Evolutionary conservation across 2,797 vertebrate genomes (phyloP), one percentile per base, ranked within the genome.

Genomic region (Anolis apletophallus): DNA sequence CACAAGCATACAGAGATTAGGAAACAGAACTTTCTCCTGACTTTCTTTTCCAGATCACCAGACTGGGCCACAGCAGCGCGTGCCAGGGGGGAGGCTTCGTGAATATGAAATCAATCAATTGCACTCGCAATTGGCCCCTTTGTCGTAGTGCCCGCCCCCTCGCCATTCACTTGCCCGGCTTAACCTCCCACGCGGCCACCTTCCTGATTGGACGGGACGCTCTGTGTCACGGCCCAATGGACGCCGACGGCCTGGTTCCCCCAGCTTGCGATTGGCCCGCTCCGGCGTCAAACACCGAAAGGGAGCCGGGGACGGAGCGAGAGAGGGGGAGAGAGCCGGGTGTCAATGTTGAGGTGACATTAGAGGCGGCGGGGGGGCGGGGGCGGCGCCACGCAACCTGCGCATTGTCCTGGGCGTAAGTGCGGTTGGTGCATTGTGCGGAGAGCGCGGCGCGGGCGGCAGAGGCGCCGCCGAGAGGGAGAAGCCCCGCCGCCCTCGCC

Each of bases 291-390:
- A n/a, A 21, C 85, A 76, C 5, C n/a, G 4, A 46, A 1, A 16
- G 54, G 6, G 17, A 34, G 40, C 17, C 36, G 0, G n/a, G n/a
- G 54, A 4, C 50, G 9, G 52, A 17, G 5, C 52, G 55, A 13
- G 55, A 32, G 17, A 6, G 32, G 3, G 55, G 5, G 59, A 61
- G 59, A 61, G 21, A 13, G n/a, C 50, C 21, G 84, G 57, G 75
- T 59, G 84, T 40, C 61, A 67, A 40, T 46, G 50, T 26, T 50
- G 34, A 81, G 23, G 68, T 29, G 69, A 55, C 29, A 59, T 17
- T 1, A 21, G 54, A 17, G 5, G 0, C 1, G 6, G 16, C 3
- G 23, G 55, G 23, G 55, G 23, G 2, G 0, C 1, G 2, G 11
- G 4, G 0, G 14, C 3, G 61, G 10, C 9, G 68, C 50, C n/a